Base-by-base conservation (phyloP, 2,797 vertebrate species). In the Spinus olivaceus region DNA sequence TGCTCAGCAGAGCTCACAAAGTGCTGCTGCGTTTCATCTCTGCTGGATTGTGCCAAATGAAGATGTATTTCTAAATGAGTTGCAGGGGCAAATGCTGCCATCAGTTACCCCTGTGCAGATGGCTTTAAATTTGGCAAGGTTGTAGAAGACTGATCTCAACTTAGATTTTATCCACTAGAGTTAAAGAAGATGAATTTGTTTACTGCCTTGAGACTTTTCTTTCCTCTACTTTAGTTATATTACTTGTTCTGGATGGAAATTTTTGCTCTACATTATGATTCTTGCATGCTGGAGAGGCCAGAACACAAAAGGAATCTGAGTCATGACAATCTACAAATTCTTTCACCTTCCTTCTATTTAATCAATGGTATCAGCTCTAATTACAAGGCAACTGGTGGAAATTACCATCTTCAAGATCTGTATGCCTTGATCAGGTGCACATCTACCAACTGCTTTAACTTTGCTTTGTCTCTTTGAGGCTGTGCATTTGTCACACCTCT, bases 1-100 rank as follows among this genome's bases (percentile, higher is more conserved):
- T 95, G 95, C 90, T 92, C 88, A 16, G 90, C 95, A 95, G 95
- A 96, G 87, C 76, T 93, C 86, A 72, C 61, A 96, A 89, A 96
- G 76, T 78, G 69, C 73, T 93, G 65, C 72, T 72, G 57, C 41
- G 61, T 97, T 96, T 95, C 78, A 72, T 94, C 61, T 94, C 63
- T 46, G 23, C 66, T 82, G 79, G 37, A 66, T 67, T 78, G 50
- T 91, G 60, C 76, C 79, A 95, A 82, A 95, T 80, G 76, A 96
- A 97, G 95, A 94, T 56, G 12, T 71, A 94, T 95, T 95, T 94
- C 89, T 93, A 74, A 83, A 91, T 47, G 61, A 78, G 67, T 51
- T 39, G 33, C 44, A n/a, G 84, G 86, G 88, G 84, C 86, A 97
- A 91, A 92, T 64, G 57, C 47, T 94, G 42, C 72, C 65, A 92